Evolutionary conservation across 2,888 invertebrate species (phyloP).

Genomic region (Troglohyphantes excavatus): DNA sequence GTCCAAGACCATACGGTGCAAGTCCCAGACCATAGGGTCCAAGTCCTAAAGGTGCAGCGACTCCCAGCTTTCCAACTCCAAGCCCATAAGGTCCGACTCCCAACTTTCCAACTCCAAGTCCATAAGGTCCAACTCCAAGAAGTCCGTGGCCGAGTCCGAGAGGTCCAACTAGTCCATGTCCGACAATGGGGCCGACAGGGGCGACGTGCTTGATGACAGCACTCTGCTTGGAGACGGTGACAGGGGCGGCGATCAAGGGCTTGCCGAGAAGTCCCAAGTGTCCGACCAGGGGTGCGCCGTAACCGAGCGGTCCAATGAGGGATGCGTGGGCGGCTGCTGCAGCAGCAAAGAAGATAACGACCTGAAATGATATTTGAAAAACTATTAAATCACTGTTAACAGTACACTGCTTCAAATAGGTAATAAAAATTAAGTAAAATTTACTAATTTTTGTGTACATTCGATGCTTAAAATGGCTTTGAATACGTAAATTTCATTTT

Average conservation of each 20-base stretch:
- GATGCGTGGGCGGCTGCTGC: conserved; percentile 33
- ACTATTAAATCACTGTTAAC: neutral
- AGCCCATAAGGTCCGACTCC: conserved; percentile 31
- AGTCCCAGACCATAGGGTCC: neutral
- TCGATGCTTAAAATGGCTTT: too few relatives aligned
- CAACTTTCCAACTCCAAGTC: conserved; percentile 30
- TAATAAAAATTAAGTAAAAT: too few relatives aligned
- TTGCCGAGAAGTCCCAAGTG: neutral
- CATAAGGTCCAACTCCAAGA: conserved; percentile 20
- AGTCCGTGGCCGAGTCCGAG: conserved; percentile 20
- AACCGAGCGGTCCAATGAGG: conserved; percentile 37
- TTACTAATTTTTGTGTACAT: too few relatives aligned
- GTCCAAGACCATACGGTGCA: neutral
- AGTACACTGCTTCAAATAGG: too few relatives aligned
- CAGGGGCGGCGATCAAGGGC: neutral
- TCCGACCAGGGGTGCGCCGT: conserved; percentile 9
- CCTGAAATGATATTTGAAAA: conserved; percentile 1
- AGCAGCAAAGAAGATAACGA: conserved; percentile 38
- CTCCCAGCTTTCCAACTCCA: neutral
- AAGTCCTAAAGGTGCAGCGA: conserved; percentile 2
- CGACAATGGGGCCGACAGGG: neutral
- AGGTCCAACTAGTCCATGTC: conserved; percentile 21
- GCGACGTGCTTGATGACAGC: conserved; percentile 28
- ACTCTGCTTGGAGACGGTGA: neutral
- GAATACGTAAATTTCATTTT: too few relatives aligned